Evolutionary conservation across 2,797 vertebrate genomes (phyloP), one percentile per base, ranked within the genome.

Genomic region (Manis pentadactyla): DNA sequence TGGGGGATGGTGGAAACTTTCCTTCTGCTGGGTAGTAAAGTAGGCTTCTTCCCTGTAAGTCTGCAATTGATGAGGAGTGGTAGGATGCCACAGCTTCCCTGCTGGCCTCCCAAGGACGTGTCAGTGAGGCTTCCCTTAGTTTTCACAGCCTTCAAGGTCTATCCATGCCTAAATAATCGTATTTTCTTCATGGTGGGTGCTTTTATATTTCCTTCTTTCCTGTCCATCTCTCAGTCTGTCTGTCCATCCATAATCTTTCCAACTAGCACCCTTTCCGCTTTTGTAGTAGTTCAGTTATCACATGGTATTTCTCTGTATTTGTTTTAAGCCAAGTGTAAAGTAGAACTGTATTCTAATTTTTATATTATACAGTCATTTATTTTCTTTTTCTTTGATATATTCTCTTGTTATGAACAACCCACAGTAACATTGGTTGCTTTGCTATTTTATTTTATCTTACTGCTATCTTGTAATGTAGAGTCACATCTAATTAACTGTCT

Each of bases 401-500:
- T 93, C 53, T 75, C 42, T 83, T 88, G 19, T 91, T 29, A n/a
- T 89, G 68, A 94, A 75, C 69, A 93, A 46, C 4, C 31, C n/a
- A 95, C 55, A 74, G 19, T 75, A 66, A 39, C 27, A 61, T 51
- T 88, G 14, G 37, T 87, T 87, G 53, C 77, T 89, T 69, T 59
- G 12, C 95, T 83, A 49, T 74, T 73, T 66, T 63, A 57, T 68
- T 68, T 75, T 55, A 87, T 87, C 73, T 94, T 93, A 87, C 71
- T 93, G 19, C 11, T 39, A 2, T 74, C 29, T 86, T 97, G n/a
- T 19, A 93, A n/a, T 74, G 4, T 18, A 81, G n/a, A 93, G 79
- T 90, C 34, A 81, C 21, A 68, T 79, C 74, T 95, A 49, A 94
- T 92, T 91, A 79, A 82, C 68, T 85, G 12, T 53, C 61, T 92